phyloP scores from a whole-genome alignment of 1,140 invertebrate genomes.

The Micrasema minimum region DNA sequence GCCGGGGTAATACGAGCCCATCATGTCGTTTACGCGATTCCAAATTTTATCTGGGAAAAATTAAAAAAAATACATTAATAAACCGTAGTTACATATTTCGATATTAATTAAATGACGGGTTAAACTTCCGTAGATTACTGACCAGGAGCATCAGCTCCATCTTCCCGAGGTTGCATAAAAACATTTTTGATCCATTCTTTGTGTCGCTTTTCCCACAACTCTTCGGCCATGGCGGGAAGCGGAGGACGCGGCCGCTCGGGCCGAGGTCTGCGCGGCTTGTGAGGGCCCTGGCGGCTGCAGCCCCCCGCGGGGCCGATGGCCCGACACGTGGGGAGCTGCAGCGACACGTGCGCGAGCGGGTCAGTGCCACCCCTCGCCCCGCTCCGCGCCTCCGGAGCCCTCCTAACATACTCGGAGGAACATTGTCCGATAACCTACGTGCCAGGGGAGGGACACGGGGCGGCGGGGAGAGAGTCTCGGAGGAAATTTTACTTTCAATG shows the following conservation, averaged over 20 bases:
- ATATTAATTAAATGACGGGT: background rate
- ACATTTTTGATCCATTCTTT: conserved; percentile 54
- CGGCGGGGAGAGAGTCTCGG: background rate
- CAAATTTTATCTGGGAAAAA: conserved; percentile 59
- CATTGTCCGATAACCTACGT: conserved; percentile 21
- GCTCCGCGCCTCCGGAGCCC: conserved; percentile 46
- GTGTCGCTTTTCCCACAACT: conserved; percentile 53
- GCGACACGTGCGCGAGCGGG: conserved; percentile 52
- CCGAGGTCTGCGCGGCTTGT: conserved; percentile 29
- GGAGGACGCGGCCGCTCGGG: conserved; percentile 50
- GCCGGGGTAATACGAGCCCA: conserved; percentile 58
- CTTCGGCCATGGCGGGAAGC: conserved; percentile 44
- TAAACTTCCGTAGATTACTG: conserved; percentile 1
- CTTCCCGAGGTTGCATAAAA: conserved; percentile 48
- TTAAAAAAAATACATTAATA: conserved; percentile 46
- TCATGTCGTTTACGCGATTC: conserved; percentile 60
- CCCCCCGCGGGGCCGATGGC: conserved; percentile 50
- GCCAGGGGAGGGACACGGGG: background rate
- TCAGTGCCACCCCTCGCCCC: conserved; percentile 55
- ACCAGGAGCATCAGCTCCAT: conserved; percentile 29
- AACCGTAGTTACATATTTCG: background rate
- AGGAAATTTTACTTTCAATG: conserved; percentile 38
- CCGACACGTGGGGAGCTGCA: conserved; percentile 60
- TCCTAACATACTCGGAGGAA: conserved; percentile 52
- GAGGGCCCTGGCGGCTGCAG: conserved; percentile 53